These are phyloP conservation scores for Trissolcus japonicus DNA, from an alignment of 2,888 invertebrate genomes.

Conservation along the genomic window DNA sequence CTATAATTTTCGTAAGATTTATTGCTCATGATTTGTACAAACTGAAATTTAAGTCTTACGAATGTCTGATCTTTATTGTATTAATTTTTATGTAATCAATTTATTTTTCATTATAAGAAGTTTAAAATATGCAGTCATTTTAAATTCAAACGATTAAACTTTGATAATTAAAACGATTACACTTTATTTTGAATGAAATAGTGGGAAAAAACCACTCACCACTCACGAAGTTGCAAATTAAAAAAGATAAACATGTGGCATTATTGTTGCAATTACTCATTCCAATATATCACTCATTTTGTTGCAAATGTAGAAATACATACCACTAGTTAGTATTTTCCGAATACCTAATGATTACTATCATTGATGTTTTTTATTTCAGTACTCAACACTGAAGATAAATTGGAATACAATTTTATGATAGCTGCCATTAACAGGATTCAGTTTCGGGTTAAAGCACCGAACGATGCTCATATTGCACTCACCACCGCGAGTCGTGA, in stretches of 20 bases:
- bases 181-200: neutral
- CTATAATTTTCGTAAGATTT: constrained; percentile 40
- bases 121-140: neutral
- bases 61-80: neutral
- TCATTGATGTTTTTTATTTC: constrained; percentile 67
- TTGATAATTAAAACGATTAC: neutral
- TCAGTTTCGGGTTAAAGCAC: constrained; percentile 86
- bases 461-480: constrained; percentile 91
- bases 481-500: constrained; percentile 84
- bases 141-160: neutral
- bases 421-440: constrained; percentile 83
- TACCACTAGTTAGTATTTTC: neutral
- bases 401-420: constrained; percentile 89
- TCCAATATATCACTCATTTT: neutral
- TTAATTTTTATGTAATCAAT: neutral
- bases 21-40: neutral
- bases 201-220: neutral
- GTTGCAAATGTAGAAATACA: neutral
- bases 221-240: neutral
- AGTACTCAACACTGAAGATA: constrained; percentile 89
- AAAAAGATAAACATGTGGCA: neutral
- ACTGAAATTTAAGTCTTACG: no score
- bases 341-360: neutral
- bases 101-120: neutral
- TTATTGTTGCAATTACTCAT: neutral